A percentile compares a stretch with the other conserved stretches of the same genome.
Evolutionary conservation across 1,140 invertebrate species (phyloP).

Genomic region (Hestina assimilis): DNA sequence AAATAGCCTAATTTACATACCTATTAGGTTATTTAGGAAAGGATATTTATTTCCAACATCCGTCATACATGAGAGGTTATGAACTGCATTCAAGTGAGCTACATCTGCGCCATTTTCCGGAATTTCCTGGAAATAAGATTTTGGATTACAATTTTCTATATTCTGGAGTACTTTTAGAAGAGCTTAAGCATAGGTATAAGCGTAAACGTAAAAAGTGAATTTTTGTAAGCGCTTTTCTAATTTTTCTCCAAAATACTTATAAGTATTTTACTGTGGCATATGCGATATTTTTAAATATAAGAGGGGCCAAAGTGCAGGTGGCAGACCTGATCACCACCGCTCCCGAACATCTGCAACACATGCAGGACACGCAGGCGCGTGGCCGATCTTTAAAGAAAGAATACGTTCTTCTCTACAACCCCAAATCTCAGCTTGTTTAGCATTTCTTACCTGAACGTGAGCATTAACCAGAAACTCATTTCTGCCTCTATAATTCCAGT

Average conservation of each 20-base stretch:
- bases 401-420: too few species aligned
- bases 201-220: not conserved
- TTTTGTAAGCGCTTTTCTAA: not conserved
- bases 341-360: too few species aligned
- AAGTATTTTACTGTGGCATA: not conserved
- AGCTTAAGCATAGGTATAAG: not conserved
- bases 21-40: constrained; percentile 47
- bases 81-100: constrained; percentile 88
- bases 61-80: constrained; percentile 76
- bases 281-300: not conserved
- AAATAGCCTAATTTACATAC: constrained; percentile 25
- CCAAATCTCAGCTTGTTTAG: not conserved
- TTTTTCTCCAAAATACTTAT: not conserved
- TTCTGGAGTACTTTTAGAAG: not conserved
- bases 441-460: constrained; percentile 82
- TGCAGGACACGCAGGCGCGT: too few species aligned
- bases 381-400: too few species aligned
- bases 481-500: constrained; percentile 85
- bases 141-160: not conserved
- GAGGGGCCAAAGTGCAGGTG: not conserved
- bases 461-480: constrained; percentile 87
- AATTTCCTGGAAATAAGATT: constrained; percentile 83
- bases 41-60: constrained; percentile 79
- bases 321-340: not conserved
- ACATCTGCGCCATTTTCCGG: constrained; percentile 95